A percentile compares a stretch with the other conserved stretches of the same genome.
Conservation (phyloP, 2,888 invertebrate species). For the Pantelozetes paolii region DNA sequence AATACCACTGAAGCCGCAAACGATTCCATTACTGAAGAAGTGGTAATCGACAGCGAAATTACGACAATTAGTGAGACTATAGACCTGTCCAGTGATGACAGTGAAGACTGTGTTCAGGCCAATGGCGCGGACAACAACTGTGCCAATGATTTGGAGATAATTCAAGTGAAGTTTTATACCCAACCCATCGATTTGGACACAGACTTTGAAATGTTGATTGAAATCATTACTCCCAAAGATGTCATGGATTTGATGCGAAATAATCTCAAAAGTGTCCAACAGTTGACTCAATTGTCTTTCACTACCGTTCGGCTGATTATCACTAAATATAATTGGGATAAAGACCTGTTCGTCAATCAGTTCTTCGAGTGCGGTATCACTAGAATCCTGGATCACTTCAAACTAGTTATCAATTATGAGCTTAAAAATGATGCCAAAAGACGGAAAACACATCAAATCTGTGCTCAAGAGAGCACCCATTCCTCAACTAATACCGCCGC, state of each 20-base stretch:
- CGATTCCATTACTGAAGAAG: too few relatives aligned
- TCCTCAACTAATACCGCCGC: neutral
- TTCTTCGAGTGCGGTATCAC: neutral
- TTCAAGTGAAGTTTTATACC: neutral
- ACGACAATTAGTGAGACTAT: too few relatives aligned
- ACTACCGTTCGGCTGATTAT: neutral
- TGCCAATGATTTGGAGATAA: neutral
- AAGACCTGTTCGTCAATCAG: neutral
- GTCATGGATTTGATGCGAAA: neutral
- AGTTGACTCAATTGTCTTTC: neutral
- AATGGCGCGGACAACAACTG: neutral
- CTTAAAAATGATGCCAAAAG: neutral
- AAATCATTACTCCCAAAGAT: neutral
- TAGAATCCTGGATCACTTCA: neutral
- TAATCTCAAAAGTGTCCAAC: neutral
- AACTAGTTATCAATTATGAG: neutral
- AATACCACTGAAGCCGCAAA: too few relatives aligned
- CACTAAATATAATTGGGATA: neutral
- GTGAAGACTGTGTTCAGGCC: too few relatives aligned
- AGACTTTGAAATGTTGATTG: neutral
- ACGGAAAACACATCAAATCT: too few relatives aligned
- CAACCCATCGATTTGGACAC: neutral
- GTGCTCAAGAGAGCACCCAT: neutral
- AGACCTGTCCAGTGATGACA: neutral
- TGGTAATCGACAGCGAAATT: too few relatives aligned